Conservation (phyloP, 2,888 invertebrate species). For the Flexamia atlantica region DNA sequence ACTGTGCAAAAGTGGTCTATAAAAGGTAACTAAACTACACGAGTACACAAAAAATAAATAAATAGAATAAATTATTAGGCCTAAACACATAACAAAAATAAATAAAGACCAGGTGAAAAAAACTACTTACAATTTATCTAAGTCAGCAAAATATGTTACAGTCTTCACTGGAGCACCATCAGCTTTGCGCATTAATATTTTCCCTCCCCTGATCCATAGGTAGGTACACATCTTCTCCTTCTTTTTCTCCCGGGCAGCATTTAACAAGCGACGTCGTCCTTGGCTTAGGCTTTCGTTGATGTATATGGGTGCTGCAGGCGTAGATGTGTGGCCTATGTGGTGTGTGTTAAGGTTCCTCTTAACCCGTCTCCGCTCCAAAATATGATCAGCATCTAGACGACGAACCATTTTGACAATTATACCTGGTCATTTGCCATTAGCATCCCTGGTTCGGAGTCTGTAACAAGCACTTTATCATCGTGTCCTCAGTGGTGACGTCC, state of each 20-base stretch:
- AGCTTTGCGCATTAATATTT: slow-evolving; percentile 53
- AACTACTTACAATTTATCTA: slow-evolving; percentile 19
- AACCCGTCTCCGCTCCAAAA: too few species aligned
- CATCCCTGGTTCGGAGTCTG: slow-evolving; percentile 4
- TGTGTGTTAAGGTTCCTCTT: too few species aligned
- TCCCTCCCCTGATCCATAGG: slow-evolving; percentile 51
- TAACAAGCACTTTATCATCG: slow-evolving; percentile 36
- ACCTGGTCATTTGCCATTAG: neutral
- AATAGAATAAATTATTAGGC: neutral
- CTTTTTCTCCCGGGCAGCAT: slow-evolving; percentile 3
- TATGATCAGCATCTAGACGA: too few species aligned
- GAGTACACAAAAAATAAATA: neutral
- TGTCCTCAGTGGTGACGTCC: slow-evolving; percentile 6
- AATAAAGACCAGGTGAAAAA: neutral
- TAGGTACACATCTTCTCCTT: slow-evolving; percentile 50
- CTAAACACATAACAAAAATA: too few species aligned
- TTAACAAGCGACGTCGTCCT: neutral
- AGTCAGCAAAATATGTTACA: neutral
- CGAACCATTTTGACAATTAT: slow-evolving; percentile 35
- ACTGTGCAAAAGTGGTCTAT: neutral
- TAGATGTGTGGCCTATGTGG: slow-evolving; percentile 13
- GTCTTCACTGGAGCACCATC: slow-evolving; percentile 35
- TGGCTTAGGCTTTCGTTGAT: slow-evolving; percentile 49
- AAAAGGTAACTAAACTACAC: neutral
- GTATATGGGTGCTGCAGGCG: slow-evolving; percentile 26